These are phyloP conservation scores for Meleagris gallopavo DNA, from an alignment of 2,113 vertebrate species.

Conservation along the genomic window DNA sequence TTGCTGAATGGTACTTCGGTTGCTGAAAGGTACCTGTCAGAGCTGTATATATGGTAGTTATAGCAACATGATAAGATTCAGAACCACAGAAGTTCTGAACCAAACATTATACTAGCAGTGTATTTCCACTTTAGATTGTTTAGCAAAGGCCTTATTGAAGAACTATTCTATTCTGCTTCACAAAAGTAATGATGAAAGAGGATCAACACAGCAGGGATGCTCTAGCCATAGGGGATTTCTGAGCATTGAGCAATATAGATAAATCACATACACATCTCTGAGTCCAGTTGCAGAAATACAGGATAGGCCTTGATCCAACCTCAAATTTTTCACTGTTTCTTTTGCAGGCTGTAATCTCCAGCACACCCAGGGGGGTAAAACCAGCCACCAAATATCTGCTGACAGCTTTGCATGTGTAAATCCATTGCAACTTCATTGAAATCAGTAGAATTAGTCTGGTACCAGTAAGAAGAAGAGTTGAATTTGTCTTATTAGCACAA, in stretches of 20 bases:
- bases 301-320: not conserved
- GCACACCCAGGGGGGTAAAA: conserved; percentile 5
- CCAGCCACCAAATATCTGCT: conserved; percentile 30
- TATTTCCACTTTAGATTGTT: not conserved
- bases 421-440: conserved; percentile 44
- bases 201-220: not conserved
- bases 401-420: conserved; percentile 25
- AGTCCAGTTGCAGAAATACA: not conserved
- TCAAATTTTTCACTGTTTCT: not conserved
- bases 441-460: conserved; percentile 44
- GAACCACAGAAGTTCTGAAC: not conserved
- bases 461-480: conserved; percentile 34
- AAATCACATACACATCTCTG: not conserved
- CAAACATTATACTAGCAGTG: not conserved
- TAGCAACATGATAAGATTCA: not conserved
- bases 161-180: not conserved
- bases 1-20: not conserved
- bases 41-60: not conserved
- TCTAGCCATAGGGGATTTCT: not conserved
- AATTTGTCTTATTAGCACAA: conserved; percentile 60
- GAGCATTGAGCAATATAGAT: not conserved
- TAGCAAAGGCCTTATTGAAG: not conserved
- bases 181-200: not conserved
- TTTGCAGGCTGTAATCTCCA: not conserved
- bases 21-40: not conserved